Conservation (phyloP, 2,797 vertebrate genomes). For the Scolopax bukidnonensis region DNA sequence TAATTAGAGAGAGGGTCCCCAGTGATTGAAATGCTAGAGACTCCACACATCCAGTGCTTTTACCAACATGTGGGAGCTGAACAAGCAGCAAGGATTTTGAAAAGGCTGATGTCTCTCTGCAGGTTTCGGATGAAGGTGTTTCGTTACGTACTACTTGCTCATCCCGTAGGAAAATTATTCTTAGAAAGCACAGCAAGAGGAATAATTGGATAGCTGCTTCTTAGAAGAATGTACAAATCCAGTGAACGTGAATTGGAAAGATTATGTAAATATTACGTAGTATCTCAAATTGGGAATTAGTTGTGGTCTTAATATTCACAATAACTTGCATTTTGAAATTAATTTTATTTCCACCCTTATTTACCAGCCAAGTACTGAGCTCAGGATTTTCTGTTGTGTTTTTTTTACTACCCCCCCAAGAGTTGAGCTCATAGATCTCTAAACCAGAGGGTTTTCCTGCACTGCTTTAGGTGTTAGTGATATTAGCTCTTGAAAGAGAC, state of each 20-base stretch:
- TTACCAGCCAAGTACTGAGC: constrained; percentile 5
- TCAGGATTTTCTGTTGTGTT: neutral
- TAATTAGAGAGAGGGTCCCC: constrained; percentile 14
- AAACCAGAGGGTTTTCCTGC: neutral
- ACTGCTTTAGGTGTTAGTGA: neutral
- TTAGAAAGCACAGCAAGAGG: neutral
- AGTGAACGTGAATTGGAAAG: neutral
- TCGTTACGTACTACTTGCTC: neutral
- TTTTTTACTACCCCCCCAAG: neutral
- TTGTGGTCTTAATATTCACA: neutral
- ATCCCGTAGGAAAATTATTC: neutral
- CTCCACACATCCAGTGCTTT: neutral
- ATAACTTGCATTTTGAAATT: neutral
- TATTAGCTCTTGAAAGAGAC: constrained; percentile 2
- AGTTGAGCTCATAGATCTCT: neutral
- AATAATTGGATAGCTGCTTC: neutral
- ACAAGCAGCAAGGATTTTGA: neutral
- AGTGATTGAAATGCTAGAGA: neutral
- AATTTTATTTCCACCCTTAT: neutral
- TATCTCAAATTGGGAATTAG: neutral
- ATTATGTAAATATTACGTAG: neutral
- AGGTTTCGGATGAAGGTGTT: neutral
- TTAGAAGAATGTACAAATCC: neutral
- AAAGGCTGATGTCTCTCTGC: neutral
- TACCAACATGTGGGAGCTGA: neutral